Percentiles rank a stretch among this genome's conserved stretches.
phyloP scores from a whole-genome alignment of 2,797 vertebrate genomes.

The Bovichtus diacanthus region DNA sequence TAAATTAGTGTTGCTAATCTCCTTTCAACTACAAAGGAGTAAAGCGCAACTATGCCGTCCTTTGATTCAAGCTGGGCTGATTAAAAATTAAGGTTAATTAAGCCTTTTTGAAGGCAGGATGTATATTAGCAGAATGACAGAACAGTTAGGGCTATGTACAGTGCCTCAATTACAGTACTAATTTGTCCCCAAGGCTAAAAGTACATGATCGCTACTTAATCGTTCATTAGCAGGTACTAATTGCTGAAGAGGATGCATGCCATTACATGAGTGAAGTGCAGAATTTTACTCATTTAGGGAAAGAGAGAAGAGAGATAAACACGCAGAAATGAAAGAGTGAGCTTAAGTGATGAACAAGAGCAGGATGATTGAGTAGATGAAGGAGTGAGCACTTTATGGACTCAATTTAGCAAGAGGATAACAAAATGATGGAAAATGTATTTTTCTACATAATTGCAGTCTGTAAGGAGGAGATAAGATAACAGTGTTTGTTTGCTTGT shows the following conservation, averaged over 20 bases:
- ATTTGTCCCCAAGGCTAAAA: conserved; percentile 59
- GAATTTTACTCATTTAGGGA: conserved; percentile 39
- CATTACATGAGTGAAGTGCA: conserved; percentile 40
- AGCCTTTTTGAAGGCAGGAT: conserved; percentile 47
- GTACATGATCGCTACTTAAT: conserved; percentile 59
- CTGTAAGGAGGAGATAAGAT: conserved; percentile 46
- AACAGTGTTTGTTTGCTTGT: conserved; percentile 43
- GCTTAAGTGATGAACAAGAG: conserved; percentile 33
- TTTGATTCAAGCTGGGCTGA: conserved; percentile 40
- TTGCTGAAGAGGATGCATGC: conserved; percentile 41
- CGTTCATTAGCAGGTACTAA: conserved; percentile 60
- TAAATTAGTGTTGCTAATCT: conserved; percentile 55
- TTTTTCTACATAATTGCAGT: conserved; percentile 29
- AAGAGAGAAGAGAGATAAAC: conserved; percentile 41
- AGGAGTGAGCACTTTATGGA: neutral
- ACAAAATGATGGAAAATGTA: conserved; percentile 17
- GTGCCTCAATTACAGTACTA: conserved; percentile 46
- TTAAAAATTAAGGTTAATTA: conserved; percentile 68
- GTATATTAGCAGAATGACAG: conserved; percentile 43
- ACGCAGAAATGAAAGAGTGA: conserved; percentile 14
- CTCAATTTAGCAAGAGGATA: conserved; percentile 15
- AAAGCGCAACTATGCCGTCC: conserved; percentile 14
- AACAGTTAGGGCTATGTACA: conserved; percentile 21
- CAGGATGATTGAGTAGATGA: conserved; percentile 27
- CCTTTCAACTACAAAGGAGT: conserved; percentile 35